Evolutionary conservation across 2,888 invertebrate genomes (phyloP), one percentile per base, ranked within the genome.

Genomic region (Hemithea aestivaria): DNA sequence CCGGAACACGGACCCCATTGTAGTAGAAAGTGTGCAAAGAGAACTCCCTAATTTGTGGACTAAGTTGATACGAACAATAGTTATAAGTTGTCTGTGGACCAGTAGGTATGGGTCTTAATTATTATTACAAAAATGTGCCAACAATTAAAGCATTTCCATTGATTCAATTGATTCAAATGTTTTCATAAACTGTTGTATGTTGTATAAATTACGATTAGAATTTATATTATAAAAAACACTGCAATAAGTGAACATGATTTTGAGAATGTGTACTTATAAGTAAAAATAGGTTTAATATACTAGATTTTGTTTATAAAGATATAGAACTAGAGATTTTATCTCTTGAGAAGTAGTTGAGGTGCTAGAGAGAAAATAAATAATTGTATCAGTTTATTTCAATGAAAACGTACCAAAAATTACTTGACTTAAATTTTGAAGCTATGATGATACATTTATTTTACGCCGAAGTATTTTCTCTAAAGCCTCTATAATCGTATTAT

Each of bases 81-180:
- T 29, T 57, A 42, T 69, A 72, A 70, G 56, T 69, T 56, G n/a
- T 56, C 58, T 58, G 73, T 69, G 73, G 73, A 79, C 79, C 80
- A 79, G 66, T 76, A 77, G 73, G 36, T 62, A 69, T 55, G 46
- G 76, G 73, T 78, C 75, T 62, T 39, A n/a, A n/a, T n/a, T n/a
- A 62, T 61, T 67, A 69, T 50, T 58, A 51, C 46, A 39, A 51
- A 51, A 43, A 26, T 48, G 50, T 54, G 52, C 49, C 53, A 51
- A 47, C 10, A 46, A 30, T 35, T 40, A 53, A n/a, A n/a, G n/a
- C n/a, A n/a, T n/a, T n/a, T n/a, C n/a, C n/a, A n/a, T n/a, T n/a
- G n/a, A n/a, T n/a, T n/a, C n/a, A n/a, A n/a, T n/a, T n/a, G n/a
- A n/a, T n/a, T n/a, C n/a, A n/a, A n/a, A n/a, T n/a, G n/a, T n/a